Evolutionary conservation across 1,140 invertebrate genomes (phyloP).

Genomic region (Heliconius eleuchia): DNA sequence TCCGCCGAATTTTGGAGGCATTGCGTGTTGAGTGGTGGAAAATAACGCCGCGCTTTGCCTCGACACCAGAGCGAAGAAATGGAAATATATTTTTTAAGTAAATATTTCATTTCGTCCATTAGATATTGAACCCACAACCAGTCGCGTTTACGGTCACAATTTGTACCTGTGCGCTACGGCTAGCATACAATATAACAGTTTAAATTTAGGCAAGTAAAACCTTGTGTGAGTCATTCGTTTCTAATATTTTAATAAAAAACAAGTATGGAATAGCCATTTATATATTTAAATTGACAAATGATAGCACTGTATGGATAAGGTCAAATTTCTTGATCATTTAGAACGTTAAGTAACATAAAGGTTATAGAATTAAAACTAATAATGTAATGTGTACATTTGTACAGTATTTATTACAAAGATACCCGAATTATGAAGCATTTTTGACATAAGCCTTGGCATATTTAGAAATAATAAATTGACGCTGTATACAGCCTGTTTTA

Average conservation of each 20-base stretch:
- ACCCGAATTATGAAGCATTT: slow-evolving; percentile 21
- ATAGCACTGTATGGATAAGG: neutral
- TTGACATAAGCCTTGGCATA: slow-evolving; percentile 25
- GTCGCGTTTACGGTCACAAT: too few species aligned
- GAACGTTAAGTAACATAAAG: slow-evolving; percentile 12
- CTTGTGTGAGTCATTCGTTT: too few species aligned
- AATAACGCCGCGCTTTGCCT: too few species aligned
- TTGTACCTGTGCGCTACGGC: too few species aligned
- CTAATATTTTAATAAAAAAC: neutral
- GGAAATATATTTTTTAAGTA: too few species aligned
- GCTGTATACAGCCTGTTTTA: neutral
- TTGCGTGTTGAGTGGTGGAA: too few species aligned
- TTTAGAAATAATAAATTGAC: slow-evolving; percentile 22
- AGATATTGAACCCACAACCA: too few species aligned
- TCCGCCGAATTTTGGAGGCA: too few species aligned
- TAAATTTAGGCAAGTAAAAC: too few species aligned
- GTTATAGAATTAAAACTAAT: slow-evolving; percentile 9
- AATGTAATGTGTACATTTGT: slow-evolving; percentile 4
- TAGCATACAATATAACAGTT: too few species aligned
- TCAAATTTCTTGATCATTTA: neutral
- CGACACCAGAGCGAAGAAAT: too few species aligned
- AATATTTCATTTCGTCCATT: too few species aligned
- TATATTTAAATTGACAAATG: neutral
- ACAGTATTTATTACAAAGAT: slow-evolving; percentile 5
- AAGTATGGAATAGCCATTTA: neutral